phyloP scores from a whole-genome alignment of 2,797 vertebrate species.

The Jordanella pulchra region DNA sequence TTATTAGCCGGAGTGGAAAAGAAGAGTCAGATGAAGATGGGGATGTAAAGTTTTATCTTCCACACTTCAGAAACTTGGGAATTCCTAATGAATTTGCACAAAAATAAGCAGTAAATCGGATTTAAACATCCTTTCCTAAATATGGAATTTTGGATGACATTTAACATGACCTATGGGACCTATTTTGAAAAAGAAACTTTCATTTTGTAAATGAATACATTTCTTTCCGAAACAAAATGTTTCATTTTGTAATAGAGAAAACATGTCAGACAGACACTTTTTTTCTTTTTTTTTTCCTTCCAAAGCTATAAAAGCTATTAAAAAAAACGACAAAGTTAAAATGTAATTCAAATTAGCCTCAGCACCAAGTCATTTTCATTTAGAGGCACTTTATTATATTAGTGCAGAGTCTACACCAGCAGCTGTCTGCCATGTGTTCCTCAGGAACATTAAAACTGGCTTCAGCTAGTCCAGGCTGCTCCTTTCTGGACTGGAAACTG shows the following conservation, averaged over 20 bases:
- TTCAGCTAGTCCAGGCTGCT: conserved; percentile 42
- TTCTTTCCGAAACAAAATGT: not conserved
- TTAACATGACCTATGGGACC: not conserved
- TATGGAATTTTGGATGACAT: not conserved
- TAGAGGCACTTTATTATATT: conserved; percentile 48
- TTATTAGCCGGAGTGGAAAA: conserved; percentile 40
- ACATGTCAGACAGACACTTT: not conserved
- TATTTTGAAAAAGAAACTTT: not conserved
- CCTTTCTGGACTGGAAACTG: conserved; percentile 12
- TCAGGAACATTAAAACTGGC: conserved; percentile 41
- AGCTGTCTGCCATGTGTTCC: conserved; percentile 47
- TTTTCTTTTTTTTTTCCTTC: not conserved
- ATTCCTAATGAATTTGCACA: not conserved
- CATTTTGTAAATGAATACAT: not conserved
- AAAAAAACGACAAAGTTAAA: conserved; percentile 6
- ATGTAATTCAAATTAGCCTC: conserved; percentile 28
- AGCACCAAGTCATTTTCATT: conserved; percentile 37
- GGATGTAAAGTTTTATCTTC: conserved; percentile 13
- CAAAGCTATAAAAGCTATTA: conserved; percentile 6
- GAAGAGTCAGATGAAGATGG: conserved; percentile 1
- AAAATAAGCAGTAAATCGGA: not conserved
- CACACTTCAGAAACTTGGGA: not conserved
- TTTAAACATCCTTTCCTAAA: not conserved
- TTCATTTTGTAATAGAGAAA: not conserved
- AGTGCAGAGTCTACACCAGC: conserved; percentile 46